phyloP scores from a whole-genome alignment of 2,888 invertebrate species.

The Diarsia dahlii region DNA sequence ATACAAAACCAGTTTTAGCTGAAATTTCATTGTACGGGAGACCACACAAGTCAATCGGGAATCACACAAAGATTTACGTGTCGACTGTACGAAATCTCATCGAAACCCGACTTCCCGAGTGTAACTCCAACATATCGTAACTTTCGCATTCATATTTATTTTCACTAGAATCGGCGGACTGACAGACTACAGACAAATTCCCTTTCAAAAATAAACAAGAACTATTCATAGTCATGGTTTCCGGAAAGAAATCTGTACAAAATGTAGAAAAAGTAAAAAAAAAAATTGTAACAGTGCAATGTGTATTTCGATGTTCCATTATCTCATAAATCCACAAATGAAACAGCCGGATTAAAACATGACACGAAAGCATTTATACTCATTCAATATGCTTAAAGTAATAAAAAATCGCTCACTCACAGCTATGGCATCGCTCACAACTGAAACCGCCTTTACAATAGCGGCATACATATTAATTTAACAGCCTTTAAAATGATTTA shows the following conservation, averaged over 20 bases:
- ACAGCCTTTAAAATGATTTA: constrained; percentile 77
- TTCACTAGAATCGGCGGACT: background rate
- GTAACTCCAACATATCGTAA: fast-evolving
- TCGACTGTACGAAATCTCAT: background rate
- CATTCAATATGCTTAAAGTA: constrained; percentile 53
- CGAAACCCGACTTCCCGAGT: background rate
- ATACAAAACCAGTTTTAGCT: too few species aligned
- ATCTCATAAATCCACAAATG: constrained; percentile 32
- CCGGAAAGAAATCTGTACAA: background rate
- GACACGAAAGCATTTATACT: constrained; percentile 32
- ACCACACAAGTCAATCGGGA: too few species aligned
- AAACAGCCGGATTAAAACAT: constrained; percentile 28
- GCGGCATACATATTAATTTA: constrained; percentile 78
- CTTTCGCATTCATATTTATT: background rate
- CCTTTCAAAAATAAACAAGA: too few species aligned
- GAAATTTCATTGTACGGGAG: too few species aligned
- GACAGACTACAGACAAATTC: too few species aligned
- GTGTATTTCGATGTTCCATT: background rate
- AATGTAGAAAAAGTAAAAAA: background rate
- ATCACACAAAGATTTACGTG: too few species aligned
- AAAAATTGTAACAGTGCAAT: background rate
- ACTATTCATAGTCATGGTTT: background rate
- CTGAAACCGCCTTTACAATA: constrained; percentile 62
- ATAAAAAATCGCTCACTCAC: constrained; percentile 49
- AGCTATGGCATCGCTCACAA: constrained; percentile 53